Conservation (phyloP, 1,140 invertebrate species). For the Samia ricini region DNA sequence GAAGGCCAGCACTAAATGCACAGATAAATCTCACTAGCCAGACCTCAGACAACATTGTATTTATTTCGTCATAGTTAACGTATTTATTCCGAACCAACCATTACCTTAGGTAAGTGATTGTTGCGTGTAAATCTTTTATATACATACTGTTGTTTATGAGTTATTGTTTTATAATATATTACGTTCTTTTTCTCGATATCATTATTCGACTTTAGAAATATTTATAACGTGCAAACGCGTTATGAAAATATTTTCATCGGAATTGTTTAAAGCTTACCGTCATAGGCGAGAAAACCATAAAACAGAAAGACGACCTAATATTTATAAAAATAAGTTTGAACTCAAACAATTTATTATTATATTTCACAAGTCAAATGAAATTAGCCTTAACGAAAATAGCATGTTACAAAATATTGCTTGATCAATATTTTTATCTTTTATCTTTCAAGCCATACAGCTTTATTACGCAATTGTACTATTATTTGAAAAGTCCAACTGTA, state of each 20-base stretch:
- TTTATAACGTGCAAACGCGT: too few relatives aligned
- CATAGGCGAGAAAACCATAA: too few relatives aligned
- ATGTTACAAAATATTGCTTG: background rate
- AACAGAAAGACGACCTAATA: too few relatives aligned
- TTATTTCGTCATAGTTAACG: background rate
- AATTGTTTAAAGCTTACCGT: too few relatives aligned
- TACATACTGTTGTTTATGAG: background rate
- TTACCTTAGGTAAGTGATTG: background rate
- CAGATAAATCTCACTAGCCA: background rate
- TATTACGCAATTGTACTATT: background rate
- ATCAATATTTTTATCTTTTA: background rate
- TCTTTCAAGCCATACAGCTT: background rate
- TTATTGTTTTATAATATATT: too few relatives aligned
- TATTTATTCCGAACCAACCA: background rate
- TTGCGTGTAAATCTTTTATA: background rate
- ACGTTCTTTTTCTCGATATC: background rate
- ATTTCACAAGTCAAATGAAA: too few relatives aligned
- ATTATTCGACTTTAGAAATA: too few relatives aligned
- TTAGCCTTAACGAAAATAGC: too few relatives aligned
- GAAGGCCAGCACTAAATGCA: background rate
- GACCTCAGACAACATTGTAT: conserved; percentile 1
- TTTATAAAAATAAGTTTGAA: too few relatives aligned
- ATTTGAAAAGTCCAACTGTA: background rate
- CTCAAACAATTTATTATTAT: too few relatives aligned
- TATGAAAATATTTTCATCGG: too few relatives aligned